Evolutionary conservation across 1,140 invertebrate genomes (phyloP), one percentile per base, ranked within the genome.

Genomic region (Atta texana): DNA sequence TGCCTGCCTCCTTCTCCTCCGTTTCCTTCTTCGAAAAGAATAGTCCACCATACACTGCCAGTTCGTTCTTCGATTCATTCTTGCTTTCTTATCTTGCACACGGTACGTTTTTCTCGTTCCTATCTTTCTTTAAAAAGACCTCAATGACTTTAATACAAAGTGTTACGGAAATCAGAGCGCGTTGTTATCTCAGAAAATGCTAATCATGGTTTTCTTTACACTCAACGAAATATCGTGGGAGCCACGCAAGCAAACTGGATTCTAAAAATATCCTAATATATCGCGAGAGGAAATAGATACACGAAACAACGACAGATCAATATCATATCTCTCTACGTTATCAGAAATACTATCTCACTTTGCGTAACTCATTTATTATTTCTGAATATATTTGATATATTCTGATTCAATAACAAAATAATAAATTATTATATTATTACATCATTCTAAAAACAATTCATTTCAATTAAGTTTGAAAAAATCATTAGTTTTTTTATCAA

Each of bases 141-240:
- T 21, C 68, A 44, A 76, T 8, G 59, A 76, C 5, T 21, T 39
- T 31, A 28, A 21, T 24, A 55, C 34, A 21, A 77, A 18, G 53
- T 53, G 57, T 39, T n/a, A 64, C 53, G 34, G 18, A 86, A 80
- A 81, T 24, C 51, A 34, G 66, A 39, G 44, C 53, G 75, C 68
- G 72, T 80, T 71, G 55, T 81, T 86, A 71, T 86, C 77, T 51
- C 64, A n/a, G 12, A 77, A 64, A 53, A 12, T 31, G 85, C 85
- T 21, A 24, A 81, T 86, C 85, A 86, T 82, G 44, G 77, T 86
- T 86, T 81, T 69, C 66, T 81, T 81, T 69, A 66, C 51, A 59
- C 63, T 86, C 63, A 51, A 80, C 39, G 21, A 63, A 75, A 80
- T 71, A 81, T 14, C 76, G 80, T 82, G 84, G 34, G 49, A 77